Evolutionary conservation across 2,888 invertebrate species (phyloP).

Genomic region (Bombylius major): DNA sequence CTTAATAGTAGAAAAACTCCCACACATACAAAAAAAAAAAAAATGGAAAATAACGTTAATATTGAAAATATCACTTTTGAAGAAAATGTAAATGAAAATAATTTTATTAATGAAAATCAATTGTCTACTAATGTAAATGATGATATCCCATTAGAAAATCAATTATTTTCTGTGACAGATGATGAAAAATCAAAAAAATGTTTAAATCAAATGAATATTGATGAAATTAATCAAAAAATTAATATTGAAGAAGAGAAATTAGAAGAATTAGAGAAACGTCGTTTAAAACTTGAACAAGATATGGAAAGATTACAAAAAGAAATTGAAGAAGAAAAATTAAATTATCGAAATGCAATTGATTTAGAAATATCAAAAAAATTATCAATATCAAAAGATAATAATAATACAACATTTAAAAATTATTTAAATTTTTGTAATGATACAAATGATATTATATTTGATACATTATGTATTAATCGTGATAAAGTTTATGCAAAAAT

Average conservation of each 20-base stretch:
- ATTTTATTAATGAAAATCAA: too few species aligned
- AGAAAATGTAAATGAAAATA: too few species aligned
- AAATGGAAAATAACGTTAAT: too few species aligned
- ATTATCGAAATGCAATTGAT: constrained; percentile 7
- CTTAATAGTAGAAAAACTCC: too few species aligned
- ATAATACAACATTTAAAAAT: too few species aligned
- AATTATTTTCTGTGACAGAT: too few species aligned
- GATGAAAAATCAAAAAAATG: neutral
- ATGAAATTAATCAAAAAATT: constrained; percentile 9
- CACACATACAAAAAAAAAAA: too few species aligned
- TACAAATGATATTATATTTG: too few species aligned
- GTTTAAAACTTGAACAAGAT: constrained; percentile 8
- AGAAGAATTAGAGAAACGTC: constrained; percentile 5
- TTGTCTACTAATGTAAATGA: too few species aligned
- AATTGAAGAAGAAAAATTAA: constrained; percentile 9
- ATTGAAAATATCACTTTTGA: too few species aligned
- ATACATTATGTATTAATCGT: neutral
- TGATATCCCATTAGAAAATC: too few species aligned
- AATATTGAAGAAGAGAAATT: constrained; percentile 8
- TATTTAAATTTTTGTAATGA: too few species aligned
- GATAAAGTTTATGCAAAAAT: constrained; percentile 6
- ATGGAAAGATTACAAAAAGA: constrained; percentile 10
- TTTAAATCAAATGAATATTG: neutral
- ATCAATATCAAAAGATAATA: neutral
- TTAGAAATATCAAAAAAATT: constrained; percentile 6